These are phyloP conservation scores for Phalera bucephala DNA, from an alignment of 2,888 invertebrate species.

Conservation along the genomic window DNA sequence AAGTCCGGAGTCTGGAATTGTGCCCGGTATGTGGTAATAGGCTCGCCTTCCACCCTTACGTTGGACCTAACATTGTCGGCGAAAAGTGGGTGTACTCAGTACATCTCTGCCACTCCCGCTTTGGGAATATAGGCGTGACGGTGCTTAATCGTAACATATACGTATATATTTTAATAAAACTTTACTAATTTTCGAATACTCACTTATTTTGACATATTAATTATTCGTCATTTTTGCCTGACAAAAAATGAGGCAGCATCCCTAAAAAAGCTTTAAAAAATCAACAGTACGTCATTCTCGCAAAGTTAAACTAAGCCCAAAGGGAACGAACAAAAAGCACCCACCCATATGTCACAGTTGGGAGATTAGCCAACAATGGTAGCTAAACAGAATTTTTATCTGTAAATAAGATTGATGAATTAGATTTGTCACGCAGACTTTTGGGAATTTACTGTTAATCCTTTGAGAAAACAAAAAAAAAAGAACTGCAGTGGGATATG, in stretches of 20 bases:
- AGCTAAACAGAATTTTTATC: slow-evolving; percentile 44
- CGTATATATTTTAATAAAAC: too few relatives aligned
- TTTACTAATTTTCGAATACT: background rate
- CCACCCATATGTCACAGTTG: slow-evolving; percentile 39
- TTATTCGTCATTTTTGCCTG: too few relatives aligned
- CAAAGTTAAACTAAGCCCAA: slow-evolving; percentile 25
- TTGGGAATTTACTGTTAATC: slow-evolving; percentile 10
- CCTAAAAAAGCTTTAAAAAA: background rate
- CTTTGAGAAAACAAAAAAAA: slow-evolving; percentile 9
- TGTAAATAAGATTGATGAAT: slow-evolving; percentile 43
- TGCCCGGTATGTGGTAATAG: too few relatives aligned
- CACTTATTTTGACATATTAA: too few relatives aligned
- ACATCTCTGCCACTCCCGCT: too few relatives aligned
- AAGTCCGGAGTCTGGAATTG: too few relatives aligned
- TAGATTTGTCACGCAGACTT: slow-evolving; percentile 4
- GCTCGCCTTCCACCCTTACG: too few relatives aligned
- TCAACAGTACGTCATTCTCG: slow-evolving; percentile 17
- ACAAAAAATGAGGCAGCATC: too few relatives aligned
- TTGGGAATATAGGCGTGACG: too few relatives aligned
- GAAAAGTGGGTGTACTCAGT: too few relatives aligned
- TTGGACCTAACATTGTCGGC: too few relatives aligned
- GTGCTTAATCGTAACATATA: too few relatives aligned
- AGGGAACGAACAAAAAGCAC: slow-evolving; percentile 31
- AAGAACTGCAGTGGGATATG: slow-evolving; percentile 3
- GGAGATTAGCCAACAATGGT: slow-evolving; percentile 32